These are phyloP conservation scores for Rutilus rutilus DNA, from an alignment of 2,113 vertebrate species.

Conservation along the genomic window DNA sequence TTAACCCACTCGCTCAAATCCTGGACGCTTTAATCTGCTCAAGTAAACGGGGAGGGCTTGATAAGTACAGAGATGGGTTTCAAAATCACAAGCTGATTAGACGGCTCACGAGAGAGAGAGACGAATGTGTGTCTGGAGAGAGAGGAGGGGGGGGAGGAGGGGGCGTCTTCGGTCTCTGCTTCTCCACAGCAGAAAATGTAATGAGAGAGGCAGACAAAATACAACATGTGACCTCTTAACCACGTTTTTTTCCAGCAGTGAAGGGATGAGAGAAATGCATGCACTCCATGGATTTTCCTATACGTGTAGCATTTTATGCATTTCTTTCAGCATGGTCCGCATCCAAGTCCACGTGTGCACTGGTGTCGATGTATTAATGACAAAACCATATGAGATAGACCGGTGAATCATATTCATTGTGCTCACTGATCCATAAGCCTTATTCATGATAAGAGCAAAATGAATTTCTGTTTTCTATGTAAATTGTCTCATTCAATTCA, in stretches of 20 bases:
- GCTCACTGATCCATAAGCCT: neutral
- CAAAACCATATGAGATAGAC: neutral
- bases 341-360: neutral
- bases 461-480: neutral
- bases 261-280: conserved; percentile 15
- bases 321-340: neutral
- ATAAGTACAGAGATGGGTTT: conserved; percentile 24
- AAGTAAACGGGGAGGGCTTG: neutral
- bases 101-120: conserved; percentile 38
- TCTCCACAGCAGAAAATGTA: conserved; percentile 20
- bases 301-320: conserved; percentile 3
- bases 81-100: conserved; percentile 42
- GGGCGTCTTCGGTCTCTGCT: neutral
- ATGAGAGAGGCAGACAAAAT: conserved; percentile 40
- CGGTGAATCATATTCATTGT: neutral
- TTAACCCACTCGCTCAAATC: conserved; percentile 44
- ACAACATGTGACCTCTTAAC: conserved; percentile 31
- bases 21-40: conserved; percentile 33
- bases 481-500: neutral
- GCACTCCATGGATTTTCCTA: conserved; percentile 29
- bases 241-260: conserved; percentile 1
- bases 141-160: neutral
- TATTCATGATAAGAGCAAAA: neutral
- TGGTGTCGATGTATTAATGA: conserved; percentile 5
- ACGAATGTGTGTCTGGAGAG: conserved; percentile 38